phyloP scores from a whole-genome alignment of 23 tunicate genomes.

The Oikopleura dioica region DNA sequence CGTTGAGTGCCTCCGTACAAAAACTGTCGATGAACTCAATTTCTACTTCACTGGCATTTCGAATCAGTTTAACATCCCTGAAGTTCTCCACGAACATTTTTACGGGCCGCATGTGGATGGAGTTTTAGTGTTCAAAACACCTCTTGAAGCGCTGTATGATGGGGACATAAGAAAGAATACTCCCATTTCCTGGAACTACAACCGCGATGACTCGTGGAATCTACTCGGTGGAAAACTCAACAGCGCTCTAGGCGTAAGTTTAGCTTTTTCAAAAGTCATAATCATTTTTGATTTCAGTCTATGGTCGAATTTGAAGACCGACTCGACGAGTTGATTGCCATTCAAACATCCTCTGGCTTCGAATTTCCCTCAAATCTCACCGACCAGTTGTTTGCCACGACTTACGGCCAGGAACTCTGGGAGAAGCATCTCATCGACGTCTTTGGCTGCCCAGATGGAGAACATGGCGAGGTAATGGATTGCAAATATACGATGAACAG shows the following conservation, averaged over 20 bases:
- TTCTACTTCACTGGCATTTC: not conserved
- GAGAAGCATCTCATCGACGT: not conserved
- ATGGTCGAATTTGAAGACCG: no score
- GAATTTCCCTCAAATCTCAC: not conserved
- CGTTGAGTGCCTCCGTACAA: not conserved
- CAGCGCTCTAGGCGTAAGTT: no score
- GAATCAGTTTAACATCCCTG: not conserved
- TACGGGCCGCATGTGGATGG: not conserved
- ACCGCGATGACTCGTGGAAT: not conserved
- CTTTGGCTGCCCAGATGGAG: not conserved
- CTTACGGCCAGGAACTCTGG: not conserved
- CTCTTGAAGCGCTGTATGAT: not conserved
- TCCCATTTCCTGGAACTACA: not conserved
- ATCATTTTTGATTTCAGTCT: no score
- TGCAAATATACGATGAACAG: not conserved
- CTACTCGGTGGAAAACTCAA: no score
- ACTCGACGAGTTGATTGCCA: no score
- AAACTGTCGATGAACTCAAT: not conserved
- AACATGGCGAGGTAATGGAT: no score
- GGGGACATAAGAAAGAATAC: not conserved
- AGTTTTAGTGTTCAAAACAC: not conserved
- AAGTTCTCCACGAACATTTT: not conserved
- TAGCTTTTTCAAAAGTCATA: no score
- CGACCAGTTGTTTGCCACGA: not conserved
- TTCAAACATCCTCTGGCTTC: not conserved